These are phyloP conservation scores for Coracopsis vasa DNA, from an alignment of 2,113 vertebrate genomes.

Conservation along the genomic window DNA sequence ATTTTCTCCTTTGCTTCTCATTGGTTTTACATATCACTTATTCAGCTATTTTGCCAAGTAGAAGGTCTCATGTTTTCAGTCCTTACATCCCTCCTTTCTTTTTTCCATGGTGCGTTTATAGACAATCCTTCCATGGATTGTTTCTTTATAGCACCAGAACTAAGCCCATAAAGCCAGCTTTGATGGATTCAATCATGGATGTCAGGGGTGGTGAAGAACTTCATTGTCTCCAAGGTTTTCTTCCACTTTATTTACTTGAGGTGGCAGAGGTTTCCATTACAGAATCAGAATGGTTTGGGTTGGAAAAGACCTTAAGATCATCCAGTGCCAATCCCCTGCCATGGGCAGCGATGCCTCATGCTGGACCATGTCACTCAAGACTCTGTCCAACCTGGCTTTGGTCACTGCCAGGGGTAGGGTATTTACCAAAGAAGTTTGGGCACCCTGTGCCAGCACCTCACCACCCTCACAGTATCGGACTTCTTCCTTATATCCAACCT, in stretches of 20 bases:
- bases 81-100: not conserved
- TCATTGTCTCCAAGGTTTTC: not conserved
- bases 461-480: not conserved
- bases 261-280: not conserved
- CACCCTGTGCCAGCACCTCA: not conserved
- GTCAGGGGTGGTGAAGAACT: not conserved
- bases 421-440: not conserved
- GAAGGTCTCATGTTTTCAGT: not conserved
- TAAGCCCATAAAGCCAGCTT: not conserved
- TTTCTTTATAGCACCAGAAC: not conserved
- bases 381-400: not conserved
- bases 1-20: not conserved
- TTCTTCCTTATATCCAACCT: not conserved
- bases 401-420: not conserved
- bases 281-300: not conserved
- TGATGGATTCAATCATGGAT: not conserved
- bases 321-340: not conserved
- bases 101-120: not conserved
- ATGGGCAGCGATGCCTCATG: not conserved
- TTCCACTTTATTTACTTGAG: not conserved
- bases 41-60: not conserved
- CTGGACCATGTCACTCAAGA: not conserved
- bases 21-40: not conserved
- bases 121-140: not conserved
- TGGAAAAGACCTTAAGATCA: not conserved